Base-by-base conservation (phyloP, 2,113 vertebrate genomes). In the Motacilla tschutschensis region DNA sequence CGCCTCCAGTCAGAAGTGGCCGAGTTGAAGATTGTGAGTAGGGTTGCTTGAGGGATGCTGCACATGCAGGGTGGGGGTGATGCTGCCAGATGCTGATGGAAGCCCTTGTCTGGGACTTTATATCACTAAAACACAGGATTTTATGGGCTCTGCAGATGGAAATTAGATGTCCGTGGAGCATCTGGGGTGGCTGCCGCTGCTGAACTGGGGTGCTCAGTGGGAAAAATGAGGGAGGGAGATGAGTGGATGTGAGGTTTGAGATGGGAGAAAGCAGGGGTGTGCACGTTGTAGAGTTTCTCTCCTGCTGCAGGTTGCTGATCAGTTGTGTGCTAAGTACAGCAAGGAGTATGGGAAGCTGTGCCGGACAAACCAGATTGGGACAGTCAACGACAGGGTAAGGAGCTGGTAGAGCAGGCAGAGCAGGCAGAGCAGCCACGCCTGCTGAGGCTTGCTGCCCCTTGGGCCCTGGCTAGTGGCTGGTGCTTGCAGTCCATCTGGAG, bases 271-370 rank as follows among this genome's bases (percentile, higher is more conserved):
- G 33, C 53, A 66, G 19, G 18, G 5, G 2, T 62, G 12, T 77
- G 54, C 12, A 5, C 5, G 7, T 55, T 48, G 29, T 43, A 51
- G 44, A 63, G 29, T 80, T 46, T 91, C 54, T 95, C 58, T 79
- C 47, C 50, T 82, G 47, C 84, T 92, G 43, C 93, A 99, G 99
- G 98, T 99, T 74, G 98, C 99, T 63, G 99, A 99, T 87, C 99
- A 99, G 83, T 97, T 99, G 26, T 99, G 98, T 96, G 98, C 98
- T 92, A 99, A 99, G 95, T 99, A 99, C 89, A 99, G 99, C 96
- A 99, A 99, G 90, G 99, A 99, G 92, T 99, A 99, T 26, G 99
- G 98, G 91, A 99, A 99, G 93, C 97, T 99, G 44, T 99, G 99
- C 94, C 98, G 98, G 94, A 98, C 98, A 93, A 99, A 99, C 96